Evolutionary conservation across 2,113 vertebrate genomes (phyloP), one percentile per base, ranked within the genome.

Genomic region (Mus musculus): DNA sequence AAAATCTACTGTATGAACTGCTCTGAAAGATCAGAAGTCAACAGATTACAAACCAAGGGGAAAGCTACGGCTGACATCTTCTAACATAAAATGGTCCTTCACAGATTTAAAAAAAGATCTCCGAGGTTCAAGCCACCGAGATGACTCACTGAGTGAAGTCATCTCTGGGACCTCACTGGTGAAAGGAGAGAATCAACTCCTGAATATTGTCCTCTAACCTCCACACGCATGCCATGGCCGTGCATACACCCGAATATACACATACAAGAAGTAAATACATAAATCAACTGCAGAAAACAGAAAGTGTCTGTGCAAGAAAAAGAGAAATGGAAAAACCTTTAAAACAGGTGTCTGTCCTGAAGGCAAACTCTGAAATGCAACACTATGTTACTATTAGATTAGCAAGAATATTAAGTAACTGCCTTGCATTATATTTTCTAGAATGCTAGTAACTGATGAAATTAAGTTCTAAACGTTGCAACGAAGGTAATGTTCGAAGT

Each of bases 1-100:
- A 97, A 99, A 99, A 87, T 99, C 99, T 59, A 99, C 99, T 4
- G 99, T 97, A 7, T 99, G 99, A 81, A 99, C 99, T 22, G 99
- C 99, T 98, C 99, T 99, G 98, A 95, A 97, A 97, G 97, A 97
- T 1, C 19, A 97, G 98, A 91, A 39, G 61, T 77, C 69, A 96
- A 13, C 95, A 82, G 1, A 97, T 19, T 49, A 91, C 85, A 85
- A 86, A 80, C 77, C 80, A 92, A 28, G 67, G 39, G 56, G 91
- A 94, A 86, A 82, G 42, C 30, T 36, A 20, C 42, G 93, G 95
- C 61, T 89, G 84, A 1, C 56, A 87, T 0, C 59, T 30, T 85
- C 22, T 52, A 52, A 96, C 22, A 88, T 52, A 86, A 81, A 89
- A 82, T 17, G 49, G 0, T 73, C 9, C 49, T 77, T 71, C 56